A percentile compares a stretch with the other conserved stretches of the same genome.
Evolutionary conservation across 2,888 invertebrate species (phyloP).

Genomic region (Drosophila atripex): DNA sequence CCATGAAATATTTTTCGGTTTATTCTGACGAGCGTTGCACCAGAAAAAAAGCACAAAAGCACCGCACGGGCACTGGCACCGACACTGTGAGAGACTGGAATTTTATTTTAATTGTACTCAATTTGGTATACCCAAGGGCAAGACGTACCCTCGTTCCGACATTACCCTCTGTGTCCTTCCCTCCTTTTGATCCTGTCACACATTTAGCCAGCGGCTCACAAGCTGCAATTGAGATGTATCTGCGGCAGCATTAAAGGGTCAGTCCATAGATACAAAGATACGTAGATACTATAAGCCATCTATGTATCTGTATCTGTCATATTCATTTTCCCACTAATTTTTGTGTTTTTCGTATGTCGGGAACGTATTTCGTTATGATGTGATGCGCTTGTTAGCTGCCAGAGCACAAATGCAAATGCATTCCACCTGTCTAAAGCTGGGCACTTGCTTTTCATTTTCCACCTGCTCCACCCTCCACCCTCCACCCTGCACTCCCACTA

Average conservation of each 20-base stretch:
- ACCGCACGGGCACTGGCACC: slow-evolving; percentile 18
- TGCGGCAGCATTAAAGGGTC: slow-evolving; percentile 48
- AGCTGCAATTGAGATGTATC: slow-evolving; percentile 22
- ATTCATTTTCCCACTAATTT: slow-evolving; percentile 50
- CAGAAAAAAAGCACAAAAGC: slow-evolving; percentile 21
- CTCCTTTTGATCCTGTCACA: slow-evolving; percentile 6
- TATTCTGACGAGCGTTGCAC: slow-evolving; percentile 6
- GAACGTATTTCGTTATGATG: slow-evolving; percentile 63
- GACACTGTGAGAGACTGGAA: slow-evolving; percentile 30
- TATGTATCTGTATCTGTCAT: slow-evolving; percentile 23
- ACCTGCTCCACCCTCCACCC: slow-evolving; percentile 11
- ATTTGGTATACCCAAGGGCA: slow-evolving; percentile 51
- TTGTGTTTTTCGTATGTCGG: slow-evolving; percentile 35
- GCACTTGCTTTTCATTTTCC: slow-evolving; percentile 62
- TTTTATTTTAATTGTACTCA: slow-evolving; percentile 65
- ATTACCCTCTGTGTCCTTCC: slow-evolving; percentile 2
- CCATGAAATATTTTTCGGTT: neutral
- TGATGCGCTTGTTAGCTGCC: slow-evolving; percentile 70
- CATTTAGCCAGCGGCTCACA: slow-evolving; percentile 22
- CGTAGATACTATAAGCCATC: slow-evolving; percentile 13
- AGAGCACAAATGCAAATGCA: slow-evolving; percentile 52
- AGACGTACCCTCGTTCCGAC: neutral
- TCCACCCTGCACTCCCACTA: neutral
- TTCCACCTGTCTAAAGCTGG: slow-evolving; percentile 69
- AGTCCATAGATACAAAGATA: slow-evolving; percentile 26